These are phyloP conservation scores for Toxotes chatareus DNA, from an alignment of 2,113 vertebrate genomes.

Conservation along the genomic window DNA sequence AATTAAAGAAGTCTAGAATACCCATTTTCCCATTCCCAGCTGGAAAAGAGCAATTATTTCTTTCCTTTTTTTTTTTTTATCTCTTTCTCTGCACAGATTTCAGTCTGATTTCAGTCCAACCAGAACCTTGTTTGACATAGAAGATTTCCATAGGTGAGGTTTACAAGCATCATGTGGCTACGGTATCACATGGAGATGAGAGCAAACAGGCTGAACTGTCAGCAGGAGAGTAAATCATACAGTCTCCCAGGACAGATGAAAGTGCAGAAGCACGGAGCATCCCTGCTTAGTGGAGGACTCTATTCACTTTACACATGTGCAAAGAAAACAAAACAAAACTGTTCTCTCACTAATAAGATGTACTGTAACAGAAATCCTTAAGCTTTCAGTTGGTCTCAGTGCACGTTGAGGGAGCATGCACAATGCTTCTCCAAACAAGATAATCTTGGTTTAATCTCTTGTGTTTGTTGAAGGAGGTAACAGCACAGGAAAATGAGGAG, in stretches of 20 bases:
- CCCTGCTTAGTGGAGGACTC: background rate
- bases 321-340: background rate
- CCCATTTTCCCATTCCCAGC: too few relatives aligned
- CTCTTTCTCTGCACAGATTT: background rate
- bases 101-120: background rate
- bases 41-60: too few relatives aligned
- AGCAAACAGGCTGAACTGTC: background rate
- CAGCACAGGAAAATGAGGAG: background rate
- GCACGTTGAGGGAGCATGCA: background rate
- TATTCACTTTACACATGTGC: background rate
- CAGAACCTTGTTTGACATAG: background rate
- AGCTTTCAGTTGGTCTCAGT: background rate
- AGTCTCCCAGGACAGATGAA: background rate
- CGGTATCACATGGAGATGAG: background rate
- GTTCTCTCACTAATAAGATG: constrained; percentile 15
- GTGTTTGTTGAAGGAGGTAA: constrained; percentile 1
- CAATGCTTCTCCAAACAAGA: constrained; percentile 35
- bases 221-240: background rate
- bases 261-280: background rate
- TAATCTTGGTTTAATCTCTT: constrained; percentile 43
- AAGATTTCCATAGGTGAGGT: background rate
- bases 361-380: constrained; percentile 2
- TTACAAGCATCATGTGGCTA: background rate
- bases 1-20: too few relatives aligned
- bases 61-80: too few relatives aligned